Evolutionary conservation across 2,113 vertebrate genomes (phyloP), one percentile per base, ranked within the genome.

Genomic region (Gymnocephalus cernua): DNA sequence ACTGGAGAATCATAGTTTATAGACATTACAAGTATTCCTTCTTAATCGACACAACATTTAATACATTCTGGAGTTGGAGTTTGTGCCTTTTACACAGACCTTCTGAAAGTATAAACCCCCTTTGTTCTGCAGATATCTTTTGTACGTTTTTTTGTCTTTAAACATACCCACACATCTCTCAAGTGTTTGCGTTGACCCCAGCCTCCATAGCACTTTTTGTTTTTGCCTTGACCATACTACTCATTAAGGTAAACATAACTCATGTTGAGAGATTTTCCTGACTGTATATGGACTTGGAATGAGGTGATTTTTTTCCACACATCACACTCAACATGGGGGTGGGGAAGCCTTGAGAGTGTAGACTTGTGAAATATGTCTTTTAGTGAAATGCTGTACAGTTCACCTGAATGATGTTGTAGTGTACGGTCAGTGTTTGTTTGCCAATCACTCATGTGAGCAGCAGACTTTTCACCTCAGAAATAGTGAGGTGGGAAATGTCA

Each of bases 281-380:
- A 84, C 87, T 93, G 16, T 87, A 84, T 66, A 89, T 82, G 87
- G 89, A 67, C 83, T 65, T 91, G 86, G 86, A 90, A 86, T 92
- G 77, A 64, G 64, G 67, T 61, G 57, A 81, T 88, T 85, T 92
- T 29, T 29, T 79, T 79, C 45, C 62, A 65, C 81, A 79, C 77
- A 53, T 88, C 79, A 83, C 29, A 66, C 76, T 73, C 61, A 63
- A 75, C 32, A 23, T 32, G n/a, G 59, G 71, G 29, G 1, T 10
- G 29, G 67, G 32, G 48, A 23, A 69, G 15, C 67, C 38, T 75
- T 74, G 32, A 84, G 78, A 54, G 57, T 80, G 61, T 29, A 15
- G 35, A 65, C 61, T 68, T 35, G 18, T n/a, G 18, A 68, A 73
- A 32, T 23, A 35, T 6, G 44, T 50, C n/a, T 75, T 82, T 70